Conservation (phyloP, 2,888 invertebrate species). For the Malachius bipustulatus region DNA sequence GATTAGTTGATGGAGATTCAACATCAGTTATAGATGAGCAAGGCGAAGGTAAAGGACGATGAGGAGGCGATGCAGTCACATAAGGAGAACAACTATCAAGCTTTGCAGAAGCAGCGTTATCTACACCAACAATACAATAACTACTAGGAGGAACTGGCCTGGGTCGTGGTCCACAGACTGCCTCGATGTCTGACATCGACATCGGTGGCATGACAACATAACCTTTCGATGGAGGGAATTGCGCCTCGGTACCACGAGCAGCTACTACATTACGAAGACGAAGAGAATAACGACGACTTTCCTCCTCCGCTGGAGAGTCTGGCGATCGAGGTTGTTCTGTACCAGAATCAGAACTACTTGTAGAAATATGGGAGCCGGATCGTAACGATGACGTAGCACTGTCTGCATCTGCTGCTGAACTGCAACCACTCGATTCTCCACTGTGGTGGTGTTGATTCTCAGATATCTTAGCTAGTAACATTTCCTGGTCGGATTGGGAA, state of each 20-base stretch:
- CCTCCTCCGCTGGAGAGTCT: slow-evolving; percentile 23
- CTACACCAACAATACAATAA: slow-evolving; percentile 29
- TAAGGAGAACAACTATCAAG: slow-evolving; percentile 20
- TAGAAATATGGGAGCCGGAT: slow-evolving; percentile 40
- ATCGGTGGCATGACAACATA: slow-evolving; percentile 25
- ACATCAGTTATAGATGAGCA: slow-evolving; percentile 25
- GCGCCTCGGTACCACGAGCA: slow-evolving; percentile 17
- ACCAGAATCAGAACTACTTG: slow-evolving; percentile 38
- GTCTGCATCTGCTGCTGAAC: slow-evolving; percentile 45
- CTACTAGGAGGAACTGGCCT: slow-evolving; percentile 16
- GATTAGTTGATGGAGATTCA: slow-evolving; percentile 23
- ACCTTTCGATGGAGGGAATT: slow-evolving; percentile 17
- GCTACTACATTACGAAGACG: slow-evolving; percentile 25
- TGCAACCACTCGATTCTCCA: slow-evolving; percentile 45
- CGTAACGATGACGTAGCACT: slow-evolving; percentile 44
- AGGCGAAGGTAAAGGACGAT: slow-evolving; percentile 17
- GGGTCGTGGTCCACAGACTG: slow-evolving; percentile 12
- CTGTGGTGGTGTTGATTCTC: slow-evolving; percentile 19
- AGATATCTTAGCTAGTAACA: slow-evolving; percentile 26
- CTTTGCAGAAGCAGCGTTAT: slow-evolving; percentile 15
- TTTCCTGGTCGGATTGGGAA: slow-evolving; percentile 29
- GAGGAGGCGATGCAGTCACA: slow-evolving; percentile 19
- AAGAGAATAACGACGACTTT: slow-evolving; percentile 22
- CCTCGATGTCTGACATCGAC: background rate
- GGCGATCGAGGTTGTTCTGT: slow-evolving; percentile 32